Evolutionary conservation across 1,140 invertebrate genomes (phyloP).

Genomic region (Halictus rubicundus): DNA sequence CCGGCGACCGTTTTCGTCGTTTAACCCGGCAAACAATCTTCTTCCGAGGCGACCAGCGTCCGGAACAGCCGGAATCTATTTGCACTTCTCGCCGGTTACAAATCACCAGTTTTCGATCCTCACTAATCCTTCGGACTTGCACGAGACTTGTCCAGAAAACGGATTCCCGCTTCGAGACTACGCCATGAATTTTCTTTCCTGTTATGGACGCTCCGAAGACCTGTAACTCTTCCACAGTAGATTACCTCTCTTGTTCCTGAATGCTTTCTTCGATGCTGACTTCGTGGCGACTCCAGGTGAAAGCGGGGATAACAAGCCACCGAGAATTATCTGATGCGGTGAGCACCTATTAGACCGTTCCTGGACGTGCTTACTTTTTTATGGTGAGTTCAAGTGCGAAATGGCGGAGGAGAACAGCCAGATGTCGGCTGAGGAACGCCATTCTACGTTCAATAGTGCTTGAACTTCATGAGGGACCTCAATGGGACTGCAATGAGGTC

Average conservation of each 20-base stretch:
- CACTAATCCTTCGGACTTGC: conserved; percentile 48
- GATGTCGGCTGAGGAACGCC: too few relatives aligned
- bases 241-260: background rate
- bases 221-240: conserved; percentile 20
- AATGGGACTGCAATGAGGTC: too few relatives aligned
- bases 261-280: too few relatives aligned
- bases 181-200: conserved; percentile 43
- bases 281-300: too few relatives aligned
- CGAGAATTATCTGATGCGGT: too few relatives aligned
- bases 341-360: too few relatives aligned
- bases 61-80: conserved; percentile 48
- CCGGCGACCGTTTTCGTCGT: conserved; percentile 21
- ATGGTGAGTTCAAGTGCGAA: too few relatives aligned
- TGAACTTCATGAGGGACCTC: too few relatives aligned
- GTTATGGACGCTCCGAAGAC: conserved; percentile 23
- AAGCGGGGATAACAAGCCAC: too few relatives aligned
- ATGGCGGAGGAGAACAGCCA: too few relatives aligned
- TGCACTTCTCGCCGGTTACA: conserved; percentile 52
- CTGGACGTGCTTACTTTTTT: too few relatives aligned
- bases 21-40: conserved; percentile 44
- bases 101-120: conserved; percentile 65
- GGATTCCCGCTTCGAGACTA: conserved; percentile 49
- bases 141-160: conserved; percentile 36
- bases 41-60: conserved; percentile 18
- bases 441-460: too few relatives aligned